Percentiles rank a stretch among this genome's conserved stretches.
Evolutionary conservation across 2,888 invertebrate species (phyloP).

Genomic region (Pheosia gnoma): DNA sequence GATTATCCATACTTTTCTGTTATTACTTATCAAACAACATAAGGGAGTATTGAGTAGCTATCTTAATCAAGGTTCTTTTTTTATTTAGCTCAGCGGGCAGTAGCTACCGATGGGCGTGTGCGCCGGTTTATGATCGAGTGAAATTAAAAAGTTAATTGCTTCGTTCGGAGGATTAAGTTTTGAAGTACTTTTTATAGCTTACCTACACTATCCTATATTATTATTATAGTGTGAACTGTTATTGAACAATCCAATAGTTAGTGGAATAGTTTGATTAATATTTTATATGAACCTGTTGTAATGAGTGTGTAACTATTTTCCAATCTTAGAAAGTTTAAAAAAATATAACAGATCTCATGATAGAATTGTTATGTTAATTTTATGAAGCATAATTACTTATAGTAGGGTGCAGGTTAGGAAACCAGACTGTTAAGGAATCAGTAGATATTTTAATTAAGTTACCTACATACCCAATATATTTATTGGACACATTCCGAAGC

Average conservation of each 20-base stretch:
- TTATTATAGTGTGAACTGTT: conserved; percentile 1
- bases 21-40: conserved; percentile 31
- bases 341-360: too few relatives aligned
- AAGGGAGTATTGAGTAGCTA: conserved; percentile 31
- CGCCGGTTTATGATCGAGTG: conserved; percentile 39
- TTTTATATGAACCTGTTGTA: not conserved
- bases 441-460: too few relatives aligned
- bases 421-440: too few relatives aligned
- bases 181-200: conserved; percentile 35
- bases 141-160: conserved; percentile 59
- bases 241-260: conserved; percentile 2
- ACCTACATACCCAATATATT: too few relatives aligned
- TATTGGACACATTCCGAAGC: conserved; percentile 4
- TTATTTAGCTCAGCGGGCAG: conserved; percentile 34
- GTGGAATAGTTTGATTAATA: conserved; percentile 16
- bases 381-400: too few relatives aligned
- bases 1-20: conserved; percentile 1
- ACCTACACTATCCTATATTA: conserved; percentile 5
- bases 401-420: too few relatives aligned
- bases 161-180: conserved; percentile 43
- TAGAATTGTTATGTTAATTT: too few relatives aligned
- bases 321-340: too few relatives aligned
- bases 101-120: conserved; percentile 35
- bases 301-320: not conserved
- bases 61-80: conserved; percentile 44